phyloP scores from a whole-genome alignment of 2,888 invertebrate genomes.

The Trachelus tabidus region DNA sequence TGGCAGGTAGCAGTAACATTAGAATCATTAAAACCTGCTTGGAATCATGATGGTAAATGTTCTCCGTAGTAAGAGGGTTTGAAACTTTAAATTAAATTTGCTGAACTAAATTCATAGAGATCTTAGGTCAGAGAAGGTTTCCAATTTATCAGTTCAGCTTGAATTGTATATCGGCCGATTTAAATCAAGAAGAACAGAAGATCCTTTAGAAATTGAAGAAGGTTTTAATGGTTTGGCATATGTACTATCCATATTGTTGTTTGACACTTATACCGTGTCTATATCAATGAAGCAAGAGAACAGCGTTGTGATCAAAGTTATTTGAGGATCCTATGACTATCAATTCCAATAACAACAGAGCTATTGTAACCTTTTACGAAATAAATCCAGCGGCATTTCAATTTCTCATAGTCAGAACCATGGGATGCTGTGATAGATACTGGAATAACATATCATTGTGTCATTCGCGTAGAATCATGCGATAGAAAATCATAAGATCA shows the following conservation, averaged over 20 bases:
- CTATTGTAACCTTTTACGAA: not conserved
- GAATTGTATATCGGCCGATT: not conserved
- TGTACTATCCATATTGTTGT: not conserved
- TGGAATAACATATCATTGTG: too few relatives aligned
- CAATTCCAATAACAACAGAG: not conserved
- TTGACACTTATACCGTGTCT: not conserved
- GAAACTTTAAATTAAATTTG: not conserved
- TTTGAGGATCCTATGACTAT: not conserved
- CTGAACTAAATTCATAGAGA: not conserved
- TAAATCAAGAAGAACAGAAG: not conserved
- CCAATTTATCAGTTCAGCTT: not conserved
- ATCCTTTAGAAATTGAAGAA: not conserved
- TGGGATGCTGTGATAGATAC: not conserved
- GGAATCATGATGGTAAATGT: not conserved
- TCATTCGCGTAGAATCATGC: too few relatives aligned
- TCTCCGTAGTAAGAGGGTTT: not conserved
- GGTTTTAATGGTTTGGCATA: not conserved
- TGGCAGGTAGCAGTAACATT: not conserved
- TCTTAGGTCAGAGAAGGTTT: not conserved
- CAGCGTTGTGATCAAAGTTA: not conserved
- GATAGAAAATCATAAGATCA: not conserved
- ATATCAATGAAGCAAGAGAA: not conserved
- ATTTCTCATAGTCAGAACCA: not conserved
- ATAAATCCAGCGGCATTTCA: not conserved
- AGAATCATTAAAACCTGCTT: not conserved